Base-by-base conservation (phyloP, 2,113 vertebrate genomes). In the Cygnus buccinator region DNA sequence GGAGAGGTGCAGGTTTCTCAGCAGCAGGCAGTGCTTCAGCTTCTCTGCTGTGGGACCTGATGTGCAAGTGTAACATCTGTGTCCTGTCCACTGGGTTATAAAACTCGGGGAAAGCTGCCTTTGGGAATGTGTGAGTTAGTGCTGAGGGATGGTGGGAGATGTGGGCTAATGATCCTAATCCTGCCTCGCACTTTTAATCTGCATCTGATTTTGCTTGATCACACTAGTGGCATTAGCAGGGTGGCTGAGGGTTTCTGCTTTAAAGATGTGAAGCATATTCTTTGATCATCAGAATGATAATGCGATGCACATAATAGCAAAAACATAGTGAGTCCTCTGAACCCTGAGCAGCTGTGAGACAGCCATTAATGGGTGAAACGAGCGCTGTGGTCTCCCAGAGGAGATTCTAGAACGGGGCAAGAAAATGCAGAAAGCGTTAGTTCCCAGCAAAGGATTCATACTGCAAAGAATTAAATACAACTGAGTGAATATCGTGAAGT, bases 231-330 rank as follows among this genome's bases (percentile, higher is more conserved):
- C 13, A 5, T 25, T 70, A 84, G 41, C 9, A 14, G 2, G 2
- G 28, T 10, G 41, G 35, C 28, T 68, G 43, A 48, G 63, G 75
- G 17, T 14, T 75, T 91, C 35, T 63, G 43, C 43, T 92, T 66
- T 44, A 48, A 46, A 55, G 57, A 21, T 54, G 44, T 44, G 29
- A 19, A 76, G 31, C 7, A 5, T 62, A 16, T 74, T 85, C 43
- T 57, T 20, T 0, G 0, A 11, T 80, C 9, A 12, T 85, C 35
- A 17, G n/a, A 84, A 19, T 67, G 8, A 14, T 16, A 78, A 54
- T 1, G 1, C 0, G 4, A 54, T 41, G 39, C 20, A 15, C 57
- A 22, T 3, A 54, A 52, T 66, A 39, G 0, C 23, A 57, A 73
- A 52, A 82, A 11, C 1, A 1, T 46, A 12, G 26, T 48, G 50